Base-by-base conservation (phyloP, 64 coral and sea anemone genomes). In the Porites lutea region DNA sequence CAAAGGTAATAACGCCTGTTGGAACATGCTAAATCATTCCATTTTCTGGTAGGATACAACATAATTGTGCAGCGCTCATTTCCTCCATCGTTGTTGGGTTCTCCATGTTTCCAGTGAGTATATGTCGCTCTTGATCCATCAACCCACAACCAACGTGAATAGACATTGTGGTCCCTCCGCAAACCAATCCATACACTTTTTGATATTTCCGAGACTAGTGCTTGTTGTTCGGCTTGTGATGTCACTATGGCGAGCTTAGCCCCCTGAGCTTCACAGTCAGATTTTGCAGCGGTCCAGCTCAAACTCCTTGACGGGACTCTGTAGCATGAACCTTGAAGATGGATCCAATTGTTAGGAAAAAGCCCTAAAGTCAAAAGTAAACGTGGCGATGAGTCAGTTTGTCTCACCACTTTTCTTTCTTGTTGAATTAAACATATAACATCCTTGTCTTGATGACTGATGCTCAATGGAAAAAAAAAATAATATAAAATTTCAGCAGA, bases 241-340 rank as follows among this genome's bases (percentile, higher is more conserved):
- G 47, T 75, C 13, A 75, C 47, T 13, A 50, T 5, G 44, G 18
- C 72, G 19, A 75, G 72, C 3, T 75, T 48, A 45, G 72, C 47
- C 13, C 72, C 72, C 13, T 48, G 46, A 16, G 47, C 72, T 50
- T 75, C 46, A 50, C 72, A 75, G 72, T 43, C 72, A 4, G 72
- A 50, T 75, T 75, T 75, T 75, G 72, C 72, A 18, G 72, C 72
- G 16, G 12, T 75, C 72, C 72, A 75, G 22, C 49, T 75, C 37
- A 75, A 50, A 13, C 3, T 9, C 44, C 16, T 75, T 13, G 13
- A 18, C 14, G 45, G 49, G 44, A 75, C 4, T 15, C 49, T 75
- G 72, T 75, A 75, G 14, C 45, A 75, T 4, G 72, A 75, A 75
- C 47, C 72, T 47, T 50, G 72, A 3, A 15, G 0, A 6, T 47